Evolutionary conservation across 2,113 vertebrate genomes (phyloP), one percentile per base, ranked within the genome.

Genomic region (Scatophagus argus): DNA sequence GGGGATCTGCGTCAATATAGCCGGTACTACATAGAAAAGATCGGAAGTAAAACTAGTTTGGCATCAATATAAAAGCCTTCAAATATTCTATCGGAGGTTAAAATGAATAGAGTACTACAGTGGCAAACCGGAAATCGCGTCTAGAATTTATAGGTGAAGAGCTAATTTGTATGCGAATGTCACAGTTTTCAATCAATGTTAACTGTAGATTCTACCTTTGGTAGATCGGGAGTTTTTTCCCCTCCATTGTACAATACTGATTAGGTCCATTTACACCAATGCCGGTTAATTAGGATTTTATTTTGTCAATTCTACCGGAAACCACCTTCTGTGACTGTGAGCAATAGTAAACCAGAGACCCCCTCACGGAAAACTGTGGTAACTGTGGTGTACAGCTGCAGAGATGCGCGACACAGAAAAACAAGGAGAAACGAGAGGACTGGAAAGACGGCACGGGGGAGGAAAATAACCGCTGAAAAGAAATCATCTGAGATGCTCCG

Each of bases 361-460:
- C 87, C 67, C 31, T 85, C 77, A 82, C 80, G 75, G 81, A 88
- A 80, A 79, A 86, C 87, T 75, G 79, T 91, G 82, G 76, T 87
- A 73, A 89, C 88, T 83, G 82, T 87, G 82, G 67, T 88, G 86
- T 84, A 32, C 81, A 86, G 88, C 87, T 87, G 90, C 88, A 83
- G 92, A 82, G 91, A 94, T 94, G 92, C 86, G 67, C 85, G 82
- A 87, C 84, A 83, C 77, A 62, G 86, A 82, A 88, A 84, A 90
- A 89, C 82, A 90, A 73, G 58, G 32, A 68, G 82, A 72, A 77
- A 55, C 31, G 67, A 39, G 49, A 25, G 65, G 21, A 69, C 63
- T 51, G 79, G 74, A 27, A 43, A 38, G 44, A 34, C 34, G 32
- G 41, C 29, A 62, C 70, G 1, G 38, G 52, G 21, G 36, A 47